Percentiles rank a stretch among this genome's conserved stretches.
These are phyloP conservation scores for Colletes latitarsis DNA, from an alignment of 1,140 invertebrate genomes.

Conservation along the genomic window DNA sequence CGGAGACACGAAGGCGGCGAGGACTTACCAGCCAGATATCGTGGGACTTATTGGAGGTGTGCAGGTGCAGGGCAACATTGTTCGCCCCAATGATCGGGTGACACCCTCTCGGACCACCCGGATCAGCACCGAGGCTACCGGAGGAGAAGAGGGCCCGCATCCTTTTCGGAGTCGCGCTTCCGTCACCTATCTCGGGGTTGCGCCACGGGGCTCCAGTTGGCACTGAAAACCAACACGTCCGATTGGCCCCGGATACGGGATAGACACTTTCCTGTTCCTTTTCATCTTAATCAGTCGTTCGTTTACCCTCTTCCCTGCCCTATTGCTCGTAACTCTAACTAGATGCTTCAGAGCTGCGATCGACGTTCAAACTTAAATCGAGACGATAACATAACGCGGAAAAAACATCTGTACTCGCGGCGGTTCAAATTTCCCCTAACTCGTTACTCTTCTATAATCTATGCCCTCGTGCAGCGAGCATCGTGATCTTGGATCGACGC, in stretches of 20 bases:
- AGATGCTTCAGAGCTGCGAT: not conserved
- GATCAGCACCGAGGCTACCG: constrained; percentile 68
- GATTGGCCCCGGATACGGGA: constrained; percentile 66
- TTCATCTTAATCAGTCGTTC: not conserved
- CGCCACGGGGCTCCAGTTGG: constrained; percentile 73
- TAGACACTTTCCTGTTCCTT: constrained; percentile 36
- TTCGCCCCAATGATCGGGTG: constrained; percentile 62
- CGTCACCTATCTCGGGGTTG: constrained; percentile 65
- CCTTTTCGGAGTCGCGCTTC: constrained; percentile 65
- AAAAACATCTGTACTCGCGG: not conserved
- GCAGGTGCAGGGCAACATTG: constrained; percentile 65
- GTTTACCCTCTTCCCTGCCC: constrained; percentile 11
- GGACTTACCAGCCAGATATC: constrained; percentile 70
- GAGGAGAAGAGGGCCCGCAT: constrained; percentile 68
- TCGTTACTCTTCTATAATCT: not conserved
- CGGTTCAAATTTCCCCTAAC: not conserved
- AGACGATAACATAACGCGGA: not conserved
- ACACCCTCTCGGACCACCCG: constrained; percentile 64
- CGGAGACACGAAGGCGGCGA: constrained; percentile 67
- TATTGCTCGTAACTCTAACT: not conserved
- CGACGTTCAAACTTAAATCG: constrained; percentile 3
- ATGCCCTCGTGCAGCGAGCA: not conserved
- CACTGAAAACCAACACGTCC: constrained; percentile 78
- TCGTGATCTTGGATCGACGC: constrained; percentile 2
- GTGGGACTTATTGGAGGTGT: constrained; percentile 69